These are phyloP conservation scores for Lordiphosa collinella DNA, from an alignment of 1,140 invertebrate species.

Conservation along the genomic window DNA sequence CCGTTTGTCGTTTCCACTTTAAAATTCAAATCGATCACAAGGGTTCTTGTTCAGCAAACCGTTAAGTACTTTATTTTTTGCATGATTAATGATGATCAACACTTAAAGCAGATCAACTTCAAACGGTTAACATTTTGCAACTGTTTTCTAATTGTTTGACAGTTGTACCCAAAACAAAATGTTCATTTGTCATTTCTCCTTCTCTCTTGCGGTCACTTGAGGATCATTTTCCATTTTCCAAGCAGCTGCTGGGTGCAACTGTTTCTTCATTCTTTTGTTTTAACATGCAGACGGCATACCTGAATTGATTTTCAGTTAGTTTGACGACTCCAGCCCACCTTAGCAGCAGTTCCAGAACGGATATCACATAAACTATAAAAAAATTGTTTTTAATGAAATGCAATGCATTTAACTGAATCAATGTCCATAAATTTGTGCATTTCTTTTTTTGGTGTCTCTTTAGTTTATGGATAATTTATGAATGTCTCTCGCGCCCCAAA, in stretches of 20 bases:
- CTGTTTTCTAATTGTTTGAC: constrained; percentile 77
- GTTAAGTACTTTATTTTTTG: constrained; percentile 50
- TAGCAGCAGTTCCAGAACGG: constrained; percentile 61
- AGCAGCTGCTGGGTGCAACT: constrained; percentile 37
- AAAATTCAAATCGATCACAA: constrained; percentile 44
- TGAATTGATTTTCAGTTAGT: constrained; percentile 30
- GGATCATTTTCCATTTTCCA: constrained; percentile 41
- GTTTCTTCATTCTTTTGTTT: constrained; percentile 44
- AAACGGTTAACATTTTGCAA: constrained; percentile 49
- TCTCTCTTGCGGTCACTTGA: constrained; percentile 51
- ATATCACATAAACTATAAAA: constrained; percentile 73
- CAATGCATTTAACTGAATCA: constrained; percentile 53
- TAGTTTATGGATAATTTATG: constrained; percentile 72
- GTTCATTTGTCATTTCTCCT: constrained; percentile 40
- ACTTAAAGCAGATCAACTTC: constrained; percentile 42
- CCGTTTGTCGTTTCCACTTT: constrained; percentile 16
- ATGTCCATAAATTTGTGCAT: constrained; percentile 60
- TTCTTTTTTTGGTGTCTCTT: constrained; percentile 19
- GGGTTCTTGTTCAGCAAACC: constrained; percentile 31
- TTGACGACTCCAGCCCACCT: constrained; percentile 63
- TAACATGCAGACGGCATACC: constrained; percentile 66
- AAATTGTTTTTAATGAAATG: constrained; percentile 40
- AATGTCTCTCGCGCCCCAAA: constrained; percentile 49
- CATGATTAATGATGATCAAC: constrained; percentile 54
- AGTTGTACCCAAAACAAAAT: constrained; percentile 33